Base-by-base conservation (phyloP, 1,140 invertebrate species). In the Macrobrachium nipponense region DNA sequence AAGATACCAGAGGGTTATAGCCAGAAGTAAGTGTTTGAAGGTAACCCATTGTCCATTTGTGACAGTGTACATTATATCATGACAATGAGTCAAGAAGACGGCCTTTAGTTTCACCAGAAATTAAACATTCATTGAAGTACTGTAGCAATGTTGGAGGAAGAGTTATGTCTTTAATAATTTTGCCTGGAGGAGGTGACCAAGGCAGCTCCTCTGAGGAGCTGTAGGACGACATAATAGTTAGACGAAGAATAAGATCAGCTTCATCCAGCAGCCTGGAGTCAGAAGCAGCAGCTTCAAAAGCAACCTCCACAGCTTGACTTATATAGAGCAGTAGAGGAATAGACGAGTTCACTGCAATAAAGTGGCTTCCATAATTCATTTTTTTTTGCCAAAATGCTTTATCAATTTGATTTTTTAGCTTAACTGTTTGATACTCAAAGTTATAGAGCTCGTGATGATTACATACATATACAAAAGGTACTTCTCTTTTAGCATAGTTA, bases 11-110 rank as follows among this genome's bases (percentile, higher is more conserved):
- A n/a, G n/a, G n/a, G n/a, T n/a, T n/a, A n/a, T n/a, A 23, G 61
- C 61, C 61, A 62, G n/a, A 62, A 62, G 61, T 62, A 62, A 62
- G 61, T 62, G 61, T n/a, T 62, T 62, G 61, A n/a, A 62, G 61
- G 61, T 62, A 62, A 62, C 61, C 61, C 61, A 62, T 62, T 62
- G 61, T 62, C 61, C 61, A n/a, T 62, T 62, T n/a, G 61, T 62
- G 61, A 62, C 61, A 62, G 61, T n/a, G n/a, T 62, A 62, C 61
- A 62, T 62, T 14, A 62, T 62, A 62, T 62, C 61, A 62, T 62
- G 61, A 62, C 61, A 62, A 62, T 62, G 61, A 62, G n/a, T 62
- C 61, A 62, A 62, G 12, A 12, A 62, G 61, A n/a, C 61, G n/a
- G 12, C 61, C 61, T 62, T 62, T 62, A n/a, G 61, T 62, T 62